Percentiles rank a stretch among this genome's conserved stretches.
Evolutionary conservation across 1,140 invertebrate genomes (phyloP).

Genomic region (Drosophila sp.): DNA sequence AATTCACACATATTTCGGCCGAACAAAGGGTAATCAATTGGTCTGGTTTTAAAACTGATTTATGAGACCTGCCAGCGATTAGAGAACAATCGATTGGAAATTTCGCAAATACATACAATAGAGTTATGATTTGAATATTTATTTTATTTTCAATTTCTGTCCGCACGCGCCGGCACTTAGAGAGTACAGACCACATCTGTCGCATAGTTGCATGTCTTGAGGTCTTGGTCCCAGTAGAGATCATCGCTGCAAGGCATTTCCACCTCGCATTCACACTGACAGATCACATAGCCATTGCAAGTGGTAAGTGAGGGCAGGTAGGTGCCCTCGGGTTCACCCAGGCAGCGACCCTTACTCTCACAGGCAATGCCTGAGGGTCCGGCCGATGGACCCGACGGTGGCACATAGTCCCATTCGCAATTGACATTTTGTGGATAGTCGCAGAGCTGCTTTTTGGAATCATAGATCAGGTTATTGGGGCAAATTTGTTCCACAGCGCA

Average conservation of each 20-base stretch:
- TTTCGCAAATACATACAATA: background rate
- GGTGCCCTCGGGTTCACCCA: slow-evolving; percentile 36
- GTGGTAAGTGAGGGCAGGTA: slow-evolving; percentile 34
- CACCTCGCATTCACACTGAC: slow-evolving; percentile 67
- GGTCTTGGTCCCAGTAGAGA: slow-evolving; percentile 43
- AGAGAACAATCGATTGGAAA: slow-evolving; percentile 3
- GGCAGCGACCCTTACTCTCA: slow-evolving; percentile 56
- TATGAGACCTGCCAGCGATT: slow-evolving; percentile 18
- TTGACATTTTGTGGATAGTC: slow-evolving; percentile 49
- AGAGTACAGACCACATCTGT: slow-evolving; percentile 31
- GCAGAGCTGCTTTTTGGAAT: slow-evolving; percentile 8
- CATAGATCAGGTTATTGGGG: slow-evolving; percentile 58
- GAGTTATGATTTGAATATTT: too few species aligned
- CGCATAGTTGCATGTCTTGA: slow-evolving; percentile 44
- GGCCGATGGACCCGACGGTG: slow-evolving; percentile 56
- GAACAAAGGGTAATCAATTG: background rate
- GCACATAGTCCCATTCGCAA: slow-evolving; percentile 48
- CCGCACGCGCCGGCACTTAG: slow-evolving; percentile 9
- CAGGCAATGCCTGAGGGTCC: slow-evolving; percentile 65
- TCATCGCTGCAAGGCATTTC: slow-evolving; percentile 38
- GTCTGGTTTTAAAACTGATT: slow-evolving; percentile 29
- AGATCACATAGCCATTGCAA: slow-evolving; percentile 46
- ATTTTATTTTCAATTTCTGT: too few species aligned
- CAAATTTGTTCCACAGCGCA: slow-evolving; percentile 64
- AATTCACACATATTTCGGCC: background rate